Conservation (phyloP, 1,140 invertebrate genomes). For the Euwallacea fornicatus region DNA sequence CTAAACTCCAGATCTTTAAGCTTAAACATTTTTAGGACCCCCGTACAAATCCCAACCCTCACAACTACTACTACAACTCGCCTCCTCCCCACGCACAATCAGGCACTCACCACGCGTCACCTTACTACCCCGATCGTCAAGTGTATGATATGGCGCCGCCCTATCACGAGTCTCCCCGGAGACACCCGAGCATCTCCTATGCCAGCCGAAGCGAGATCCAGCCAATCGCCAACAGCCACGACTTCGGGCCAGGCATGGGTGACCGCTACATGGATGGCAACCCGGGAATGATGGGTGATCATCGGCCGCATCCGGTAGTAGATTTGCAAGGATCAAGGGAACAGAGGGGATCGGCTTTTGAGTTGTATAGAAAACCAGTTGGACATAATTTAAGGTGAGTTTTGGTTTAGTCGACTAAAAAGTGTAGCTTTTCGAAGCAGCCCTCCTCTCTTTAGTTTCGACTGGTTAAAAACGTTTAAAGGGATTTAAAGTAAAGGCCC, state of each 20-base stretch:
- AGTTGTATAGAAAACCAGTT: constrained; percentile 87
- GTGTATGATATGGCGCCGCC: constrained; percentile 51
- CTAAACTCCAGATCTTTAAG: not conserved
- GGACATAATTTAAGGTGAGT: constrained; percentile 75
- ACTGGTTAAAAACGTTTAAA: no score
- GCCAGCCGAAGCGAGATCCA: constrained; percentile 52
- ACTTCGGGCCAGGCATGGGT: constrained; percentile 42
- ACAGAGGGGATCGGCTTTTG: constrained; percentile 91
- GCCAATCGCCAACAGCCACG: constrained; percentile 47
- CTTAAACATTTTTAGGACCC: constrained; percentile 44
- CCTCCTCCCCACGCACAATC: constrained; percentile 50
- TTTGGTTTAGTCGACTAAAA: not conserved
- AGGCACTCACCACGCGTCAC: constrained; percentile 47
- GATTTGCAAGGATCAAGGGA: constrained; percentile 73
- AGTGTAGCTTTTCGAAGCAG: no score
- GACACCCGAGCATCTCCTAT: constrained; percentile 52
- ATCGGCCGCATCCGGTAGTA: constrained; percentile 49
- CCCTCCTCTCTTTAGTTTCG: no score
- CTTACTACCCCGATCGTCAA: constrained; percentile 43
- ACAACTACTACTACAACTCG: constrained; percentile 56
- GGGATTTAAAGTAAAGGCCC: no score
- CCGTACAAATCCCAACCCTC: constrained; percentile 50
- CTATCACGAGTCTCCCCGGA: constrained; percentile 46
- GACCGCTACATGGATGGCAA: constrained; percentile 27
- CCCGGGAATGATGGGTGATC: constrained; percentile 43